phyloP scores from a whole-genome alignment of 2,888 invertebrate genomes.

The Agrochola macilenta region DNA sequence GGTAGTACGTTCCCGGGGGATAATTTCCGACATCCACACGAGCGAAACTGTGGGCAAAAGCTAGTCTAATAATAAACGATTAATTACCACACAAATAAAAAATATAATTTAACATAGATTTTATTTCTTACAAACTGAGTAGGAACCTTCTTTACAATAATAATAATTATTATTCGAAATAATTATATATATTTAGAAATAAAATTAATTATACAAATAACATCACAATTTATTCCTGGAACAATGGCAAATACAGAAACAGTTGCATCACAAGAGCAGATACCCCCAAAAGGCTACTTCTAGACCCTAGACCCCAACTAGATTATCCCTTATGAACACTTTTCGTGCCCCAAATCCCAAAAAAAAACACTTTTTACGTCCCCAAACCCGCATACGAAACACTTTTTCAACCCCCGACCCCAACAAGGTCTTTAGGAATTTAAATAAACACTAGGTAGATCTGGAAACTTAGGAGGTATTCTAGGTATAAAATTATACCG shows the following conservation, averaged over 20 bases:
- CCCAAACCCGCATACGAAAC: background rate
- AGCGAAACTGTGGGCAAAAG: too few species aligned
- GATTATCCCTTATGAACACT: background rate
- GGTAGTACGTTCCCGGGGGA: too few species aligned
- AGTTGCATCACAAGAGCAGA: too few species aligned
- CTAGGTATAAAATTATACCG: conserved; percentile 60
- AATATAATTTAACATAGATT: background rate
- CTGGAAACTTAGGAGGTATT: conserved; percentile 17
- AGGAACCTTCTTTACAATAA: background rate
- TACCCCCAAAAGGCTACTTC: too few species aligned
- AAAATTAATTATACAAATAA: too few species aligned
- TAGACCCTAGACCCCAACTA: background rate
- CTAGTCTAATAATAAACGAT: background rate
- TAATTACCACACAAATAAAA: background rate
- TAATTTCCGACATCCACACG: too few species aligned
- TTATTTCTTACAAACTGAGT: background rate
- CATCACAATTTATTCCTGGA: too few species aligned
- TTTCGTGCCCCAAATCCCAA: too few species aligned
- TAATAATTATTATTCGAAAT: too few species aligned
- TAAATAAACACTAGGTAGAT: conserved; percentile 9
- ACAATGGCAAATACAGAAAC: too few species aligned
- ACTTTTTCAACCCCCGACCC: background rate
- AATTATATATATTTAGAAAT: too few species aligned
- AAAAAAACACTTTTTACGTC: background rate
- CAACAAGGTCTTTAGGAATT: background rate